These are phyloP conservation scores for Argyrosomus japonicus DNA, from an alignment of 2,113 vertebrate species.

Conservation along the genomic window DNA sequence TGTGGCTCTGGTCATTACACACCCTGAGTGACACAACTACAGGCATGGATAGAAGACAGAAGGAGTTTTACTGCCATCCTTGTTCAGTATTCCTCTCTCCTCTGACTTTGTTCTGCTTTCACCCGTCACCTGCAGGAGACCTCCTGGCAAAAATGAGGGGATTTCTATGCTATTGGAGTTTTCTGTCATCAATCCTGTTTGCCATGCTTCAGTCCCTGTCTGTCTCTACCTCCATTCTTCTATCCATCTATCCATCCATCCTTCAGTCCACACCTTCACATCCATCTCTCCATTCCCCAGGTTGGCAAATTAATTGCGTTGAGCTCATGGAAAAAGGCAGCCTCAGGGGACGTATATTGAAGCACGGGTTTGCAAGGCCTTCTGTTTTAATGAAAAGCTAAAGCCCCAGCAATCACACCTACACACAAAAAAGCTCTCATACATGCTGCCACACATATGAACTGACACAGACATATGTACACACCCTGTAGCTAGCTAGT, in stretches of 20 bases:
- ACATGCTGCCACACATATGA: conserved; percentile 20
- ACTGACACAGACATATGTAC: conserved; percentile 16
- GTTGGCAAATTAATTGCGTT: conserved; percentile 60
- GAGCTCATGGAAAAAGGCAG: conserved; percentile 44
- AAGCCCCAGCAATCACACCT: conserved; percentile 35
- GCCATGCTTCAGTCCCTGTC: conserved; percentile 29
- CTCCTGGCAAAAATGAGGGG: conserved; percentile 43
- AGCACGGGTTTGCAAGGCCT: conserved; percentile 32
- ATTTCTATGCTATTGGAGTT: conserved; percentile 55
- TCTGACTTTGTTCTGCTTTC: conserved; percentile 38
- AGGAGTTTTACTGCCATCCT: background rate
- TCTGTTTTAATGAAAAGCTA: conserved; percentile 72
- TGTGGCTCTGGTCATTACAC: conserved; percentile 12
- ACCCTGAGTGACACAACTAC: background rate
- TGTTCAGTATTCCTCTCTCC: conserved; percentile 40
- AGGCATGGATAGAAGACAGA: conserved; percentile 7
- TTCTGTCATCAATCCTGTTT: conserved; percentile 66
- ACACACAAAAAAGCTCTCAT: conserved; percentile 16
- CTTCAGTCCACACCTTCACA: conserved; percentile 22
- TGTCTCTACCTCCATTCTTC: conserved; percentile 11
- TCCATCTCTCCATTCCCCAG: conserved; percentile 38
- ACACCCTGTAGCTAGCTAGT: conserved; percentile 17
- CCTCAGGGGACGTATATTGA: conserved; percentile 50
- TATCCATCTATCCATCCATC: conserved; percentile 48
- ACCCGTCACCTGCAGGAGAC: conserved; percentile 26